Evolutionary conservation across 2,113 vertebrate species (phyloP).

Genomic region (Nothobranchius kuhntae): DNA sequence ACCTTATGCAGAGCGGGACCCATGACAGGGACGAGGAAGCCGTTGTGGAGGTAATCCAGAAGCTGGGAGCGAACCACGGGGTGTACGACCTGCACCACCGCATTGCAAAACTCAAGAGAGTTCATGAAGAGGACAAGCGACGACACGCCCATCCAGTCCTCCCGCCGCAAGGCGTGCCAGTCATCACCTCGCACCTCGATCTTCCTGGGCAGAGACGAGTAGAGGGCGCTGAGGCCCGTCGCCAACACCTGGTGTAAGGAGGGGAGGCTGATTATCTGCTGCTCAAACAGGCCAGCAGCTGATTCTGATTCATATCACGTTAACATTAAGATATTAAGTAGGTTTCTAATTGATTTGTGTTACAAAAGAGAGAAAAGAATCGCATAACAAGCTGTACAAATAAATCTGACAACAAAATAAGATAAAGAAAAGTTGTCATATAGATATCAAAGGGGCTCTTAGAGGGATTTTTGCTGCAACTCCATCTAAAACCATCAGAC

Average conservation of each 20-base stretch:
- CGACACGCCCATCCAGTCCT: constrained; percentile 93
- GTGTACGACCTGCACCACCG: constrained; percentile 94
- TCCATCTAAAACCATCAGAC: constrained; percentile 4
- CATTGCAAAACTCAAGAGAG: constrained; percentile 96
- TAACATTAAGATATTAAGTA: neutral
- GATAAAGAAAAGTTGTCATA: no score
- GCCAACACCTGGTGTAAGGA: constrained; percentile 86
- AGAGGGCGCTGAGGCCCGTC: constrained; percentile 94
- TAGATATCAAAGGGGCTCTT: neutral
- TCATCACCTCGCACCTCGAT: constrained; percentile 94
- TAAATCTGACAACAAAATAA: no score
- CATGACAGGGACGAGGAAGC: constrained; percentile 95
- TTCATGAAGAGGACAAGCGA: constrained; percentile 96
- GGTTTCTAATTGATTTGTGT: no score
- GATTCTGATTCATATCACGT: no score
- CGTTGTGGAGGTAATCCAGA: constrained; percentile 94
- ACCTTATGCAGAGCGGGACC: constrained; percentile 97
- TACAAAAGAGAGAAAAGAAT: no score
- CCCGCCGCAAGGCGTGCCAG: constrained; percentile 91
- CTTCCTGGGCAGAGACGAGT: constrained; percentile 95
- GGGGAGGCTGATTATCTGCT: neutral
- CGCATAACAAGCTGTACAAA: no score
- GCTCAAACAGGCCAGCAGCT: neutral
- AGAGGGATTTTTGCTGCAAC: neutral
- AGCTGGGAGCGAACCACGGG: constrained; percentile 92